Evolutionary conservation across 2,888 invertebrate genomes (phyloP).

Genomic region (Drosophila incognita): DNA sequence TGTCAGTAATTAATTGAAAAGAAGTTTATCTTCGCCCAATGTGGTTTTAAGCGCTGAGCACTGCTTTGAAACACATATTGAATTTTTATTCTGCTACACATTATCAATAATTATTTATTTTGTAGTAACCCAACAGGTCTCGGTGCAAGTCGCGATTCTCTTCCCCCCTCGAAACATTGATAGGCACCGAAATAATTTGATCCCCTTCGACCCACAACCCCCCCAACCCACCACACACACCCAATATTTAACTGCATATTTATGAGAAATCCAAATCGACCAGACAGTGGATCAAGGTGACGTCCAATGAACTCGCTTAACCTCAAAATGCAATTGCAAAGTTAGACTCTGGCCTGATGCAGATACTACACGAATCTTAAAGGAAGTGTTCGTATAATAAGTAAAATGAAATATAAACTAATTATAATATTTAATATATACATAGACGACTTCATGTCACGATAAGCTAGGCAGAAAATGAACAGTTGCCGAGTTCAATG

Average conservation of each 20-base stretch:
- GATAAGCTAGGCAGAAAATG: conserved; percentile 27
- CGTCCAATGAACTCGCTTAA: conserved; percentile 51
- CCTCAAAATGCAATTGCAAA: conserved; percentile 12
- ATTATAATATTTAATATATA: conserved; percentile 1
- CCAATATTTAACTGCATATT: conserved; percentile 15
- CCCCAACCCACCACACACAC: too few relatives aligned
- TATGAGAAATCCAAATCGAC: conserved; percentile 34
- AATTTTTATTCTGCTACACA: conserved; percentile 13
- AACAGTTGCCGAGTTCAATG: conserved; percentile 48
- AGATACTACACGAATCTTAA: background rate
- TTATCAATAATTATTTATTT: conserved; percentile 37
- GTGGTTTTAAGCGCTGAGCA: conserved; percentile 18
- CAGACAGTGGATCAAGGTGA: conserved; percentile 19
- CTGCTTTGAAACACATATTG: conserved; percentile 3
- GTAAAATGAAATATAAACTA: background rate
- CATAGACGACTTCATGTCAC: conserved; percentile 7
- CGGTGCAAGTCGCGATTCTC: conserved; percentile 2
- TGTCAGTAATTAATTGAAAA: background rate
- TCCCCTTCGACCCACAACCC: background rate
- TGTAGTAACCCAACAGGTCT: conserved; percentile 38
- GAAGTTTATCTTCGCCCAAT: background rate
- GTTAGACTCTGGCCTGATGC: conserved; percentile 17
- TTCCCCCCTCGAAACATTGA: conserved; percentile 19
- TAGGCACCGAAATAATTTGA: conserved; percentile 15
- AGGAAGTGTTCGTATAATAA: background rate